Evolutionary conservation across 2,797 vertebrate species (phyloP).

Genomic region (Eulemur rubriventer): DNA sequence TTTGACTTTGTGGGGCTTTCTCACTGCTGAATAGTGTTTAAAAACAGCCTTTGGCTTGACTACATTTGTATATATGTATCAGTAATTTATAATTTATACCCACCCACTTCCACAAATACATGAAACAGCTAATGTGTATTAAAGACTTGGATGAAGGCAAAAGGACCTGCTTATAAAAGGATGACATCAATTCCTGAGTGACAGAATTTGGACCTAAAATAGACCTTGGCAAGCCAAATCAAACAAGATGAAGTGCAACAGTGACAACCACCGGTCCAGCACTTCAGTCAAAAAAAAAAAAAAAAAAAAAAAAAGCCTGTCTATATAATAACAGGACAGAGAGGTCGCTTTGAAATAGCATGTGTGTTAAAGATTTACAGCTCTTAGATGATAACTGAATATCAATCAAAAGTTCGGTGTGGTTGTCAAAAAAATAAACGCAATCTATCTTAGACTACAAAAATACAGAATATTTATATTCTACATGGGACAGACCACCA

Average conservation of each 20-base stretch:
- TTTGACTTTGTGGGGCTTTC: neutral
- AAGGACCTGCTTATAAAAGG: conserved; percentile 34
- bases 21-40: neutral
- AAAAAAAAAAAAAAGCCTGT: neutral
- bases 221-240: neutral
- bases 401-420: conserved; percentile 29
- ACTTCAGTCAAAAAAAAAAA: neutral
- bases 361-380: neutral
- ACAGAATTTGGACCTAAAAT: conserved; percentile 43
- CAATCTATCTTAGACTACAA: neutral
- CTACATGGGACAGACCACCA: neutral
- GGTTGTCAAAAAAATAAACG: neutral
- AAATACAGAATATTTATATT: neutral
- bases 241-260: neutral
- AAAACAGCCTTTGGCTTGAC: neutral
- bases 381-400: neutral
- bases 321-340: conserved; percentile 16
- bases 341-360: neutral
- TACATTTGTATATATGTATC: neutral
- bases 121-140: conserved; percentile 49
- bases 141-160: conserved; percentile 38
- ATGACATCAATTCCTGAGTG: conserved; percentile 32
- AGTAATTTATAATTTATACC: conserved; percentile 36
- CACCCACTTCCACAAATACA: conserved; percentile 31
- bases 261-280: conserved; percentile 17